Conservation (phyloP, 2,113 vertebrate genomes). For the Ameiurus melas region DNA sequence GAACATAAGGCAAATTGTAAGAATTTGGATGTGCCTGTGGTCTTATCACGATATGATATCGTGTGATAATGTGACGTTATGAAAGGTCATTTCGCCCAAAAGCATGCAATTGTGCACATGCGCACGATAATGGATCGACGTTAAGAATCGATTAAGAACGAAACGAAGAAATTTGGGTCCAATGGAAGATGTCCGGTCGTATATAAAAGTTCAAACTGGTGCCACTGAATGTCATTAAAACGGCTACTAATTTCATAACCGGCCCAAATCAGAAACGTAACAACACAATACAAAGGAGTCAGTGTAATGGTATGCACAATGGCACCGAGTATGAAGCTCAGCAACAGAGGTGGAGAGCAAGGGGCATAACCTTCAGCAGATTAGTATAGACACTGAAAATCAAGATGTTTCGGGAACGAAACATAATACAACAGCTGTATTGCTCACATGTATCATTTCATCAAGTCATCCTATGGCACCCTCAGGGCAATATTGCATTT, state of each 20-base stretch:
- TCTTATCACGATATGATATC: slow-evolving; percentile 7
- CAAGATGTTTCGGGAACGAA: not conserved
- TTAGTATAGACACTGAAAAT: slow-evolving; percentile 8
- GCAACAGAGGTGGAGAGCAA: slow-evolving; percentile 14
- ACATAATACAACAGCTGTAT: slow-evolving; percentile 21
- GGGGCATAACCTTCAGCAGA: slow-evolving; percentile 27
- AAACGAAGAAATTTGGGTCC: not conserved
- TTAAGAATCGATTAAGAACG: not conserved
- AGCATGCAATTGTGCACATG: not conserved
- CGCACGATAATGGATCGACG: not conserved
- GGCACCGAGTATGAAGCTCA: slow-evolving; percentile 11
- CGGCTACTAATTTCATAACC: not conserved
- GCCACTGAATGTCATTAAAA: not conserved
- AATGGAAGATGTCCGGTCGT: too few relatives aligned
- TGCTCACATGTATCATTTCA: slow-evolving; percentile 29
- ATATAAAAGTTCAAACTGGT: not conserved
- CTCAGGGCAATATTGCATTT: slow-evolving; percentile 20
- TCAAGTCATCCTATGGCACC: slow-evolving; percentile 12
- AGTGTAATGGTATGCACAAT: slow-evolving; percentile 15
- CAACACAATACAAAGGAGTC: slow-evolving; percentile 21
- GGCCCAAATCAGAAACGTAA: not conserved
- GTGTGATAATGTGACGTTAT: not conserved
- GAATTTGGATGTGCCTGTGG: not conserved
- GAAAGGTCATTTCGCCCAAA: not conserved
- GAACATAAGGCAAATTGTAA: not conserved